phyloP scores from a whole-genome alignment of 2,113 vertebrate genomes.

The Oncorhynchus nerka region DNA sequence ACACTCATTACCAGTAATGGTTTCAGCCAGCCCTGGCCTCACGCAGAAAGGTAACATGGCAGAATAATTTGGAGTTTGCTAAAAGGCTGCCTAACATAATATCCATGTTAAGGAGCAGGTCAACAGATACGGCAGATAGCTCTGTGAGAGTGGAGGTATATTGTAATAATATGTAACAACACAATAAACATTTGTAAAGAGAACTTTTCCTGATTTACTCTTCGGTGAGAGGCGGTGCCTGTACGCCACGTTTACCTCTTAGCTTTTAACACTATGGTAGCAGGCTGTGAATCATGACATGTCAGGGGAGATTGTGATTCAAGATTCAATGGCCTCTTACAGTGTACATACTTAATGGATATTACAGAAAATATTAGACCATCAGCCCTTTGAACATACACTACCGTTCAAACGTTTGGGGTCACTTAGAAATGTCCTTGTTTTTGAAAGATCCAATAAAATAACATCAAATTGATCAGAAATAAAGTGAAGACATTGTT shows the following conservation, averaged over 20 bases:
- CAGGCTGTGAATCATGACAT: background rate
- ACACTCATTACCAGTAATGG: conserved; percentile 82
- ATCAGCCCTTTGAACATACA: too few relatives aligned
- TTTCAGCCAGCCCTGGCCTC: conserved; percentile 76
- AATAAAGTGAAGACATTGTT: too few relatives aligned
- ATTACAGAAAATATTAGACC: too few relatives aligned
- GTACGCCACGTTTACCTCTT: conserved; percentile 11
- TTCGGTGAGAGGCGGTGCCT: conserved; percentile 37
- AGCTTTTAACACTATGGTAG: background rate
- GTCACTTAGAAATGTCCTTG: too few relatives aligned
- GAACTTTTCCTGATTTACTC: conserved; percentile 54
- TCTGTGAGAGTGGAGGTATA: conserved; percentile 66
- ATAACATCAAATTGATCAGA: too few relatives aligned
- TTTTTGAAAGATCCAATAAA: too few relatives aligned
- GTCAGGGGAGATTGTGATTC: too few relatives aligned
- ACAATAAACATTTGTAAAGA: conserved; percentile 68
- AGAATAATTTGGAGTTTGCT: conserved; percentile 79
- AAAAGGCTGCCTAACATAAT: conserved; percentile 80
- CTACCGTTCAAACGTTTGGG: too few relatives aligned
- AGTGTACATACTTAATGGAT: too few relatives aligned
- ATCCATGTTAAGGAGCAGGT: conserved; percentile 84
- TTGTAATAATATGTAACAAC: conserved; percentile 64
- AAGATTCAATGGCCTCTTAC: too few relatives aligned
- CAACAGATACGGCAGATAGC: conserved; percentile 78
- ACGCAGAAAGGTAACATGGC: conserved; percentile 68